A percentile compares a stretch with the other conserved stretches of the same genome.
Conservation (phyloP, 37 sponge, comb jelly and placozoan species). For the Aphrocallistes beatrix region DNA sequence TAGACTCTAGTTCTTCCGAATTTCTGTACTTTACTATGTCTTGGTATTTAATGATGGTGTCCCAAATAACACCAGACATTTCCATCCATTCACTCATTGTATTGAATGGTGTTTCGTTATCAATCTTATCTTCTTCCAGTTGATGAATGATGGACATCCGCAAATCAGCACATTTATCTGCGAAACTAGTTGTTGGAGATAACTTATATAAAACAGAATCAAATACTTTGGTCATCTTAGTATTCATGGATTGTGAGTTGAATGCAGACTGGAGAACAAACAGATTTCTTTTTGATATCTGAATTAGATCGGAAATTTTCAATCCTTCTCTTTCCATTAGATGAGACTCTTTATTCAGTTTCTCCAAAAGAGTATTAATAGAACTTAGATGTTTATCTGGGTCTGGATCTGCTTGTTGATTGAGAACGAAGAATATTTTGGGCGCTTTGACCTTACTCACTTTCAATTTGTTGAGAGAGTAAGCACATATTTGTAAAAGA, state of each 20-base stretch:
- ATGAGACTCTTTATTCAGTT: background rate
- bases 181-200: background rate
- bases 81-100: conserved; percentile 1
- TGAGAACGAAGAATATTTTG: background rate
- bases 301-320: background rate
- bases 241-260: background rate
- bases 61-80: conserved; percentile 7
- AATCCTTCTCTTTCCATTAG: background rate
- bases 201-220: background rate
- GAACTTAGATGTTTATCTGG: background rate
- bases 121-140: background rate
- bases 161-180: background rate
- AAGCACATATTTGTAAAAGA: background rate
- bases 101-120: background rate
- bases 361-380: background rate
- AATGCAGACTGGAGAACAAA: background rate
- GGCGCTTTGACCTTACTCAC: background rate
- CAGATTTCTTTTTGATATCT: background rate
- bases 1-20: background rate
- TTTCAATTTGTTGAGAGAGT: conserved; percentile 7
- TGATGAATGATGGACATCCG: background rate
- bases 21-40: background rate
- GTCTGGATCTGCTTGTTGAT: conserved; percentile 17
- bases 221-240: background rate
- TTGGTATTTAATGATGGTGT: background rate